Percentiles rank a stretch among this genome's conserved stretches.
Evolutionary conservation across 2,888 invertebrate genomes (phyloP).

Genomic region (Chalcis sispes): DNA sequence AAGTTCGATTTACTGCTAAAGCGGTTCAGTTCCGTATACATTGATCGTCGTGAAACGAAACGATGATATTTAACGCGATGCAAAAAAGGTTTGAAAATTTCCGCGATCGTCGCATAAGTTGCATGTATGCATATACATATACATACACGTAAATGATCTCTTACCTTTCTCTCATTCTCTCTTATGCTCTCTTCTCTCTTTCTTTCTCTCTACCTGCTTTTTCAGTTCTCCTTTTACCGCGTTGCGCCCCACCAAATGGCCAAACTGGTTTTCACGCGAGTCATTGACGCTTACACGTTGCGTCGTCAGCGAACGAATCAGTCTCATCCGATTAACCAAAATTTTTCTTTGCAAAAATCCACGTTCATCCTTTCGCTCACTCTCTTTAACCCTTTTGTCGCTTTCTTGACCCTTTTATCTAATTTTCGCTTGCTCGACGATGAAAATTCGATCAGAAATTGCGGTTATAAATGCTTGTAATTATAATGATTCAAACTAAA

Average conservation of each 20-base stretch:
- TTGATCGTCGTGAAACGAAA: too few relatives aligned
- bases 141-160: slow-evolving; percentile 14
- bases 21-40: too few relatives aligned
- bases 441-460: too few relatives aligned
- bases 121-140: background rate
- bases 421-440: too few relatives aligned
- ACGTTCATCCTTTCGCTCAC: background rate
- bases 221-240: background rate
- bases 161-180: slow-evolving; percentile 15
- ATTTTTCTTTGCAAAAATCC: too few relatives aligned
- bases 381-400: background rate
- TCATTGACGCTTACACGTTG: slow-evolving; percentile 22
- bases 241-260: background rate
- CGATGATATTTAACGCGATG: too few relatives aligned
- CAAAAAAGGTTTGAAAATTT: too few relatives aligned
- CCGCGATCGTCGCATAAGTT: slow-evolving; percentile 11
- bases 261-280: slow-evolving; percentile 33
- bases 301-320: too few relatives aligned
- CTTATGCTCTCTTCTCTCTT: slow-evolving; percentile 17
- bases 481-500: too few relatives aligned
- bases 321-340: too few relatives aligned
- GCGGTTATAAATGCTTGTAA: too few relatives aligned
- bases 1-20: too few relatives aligned
- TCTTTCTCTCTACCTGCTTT: slow-evolving; percentile 20
- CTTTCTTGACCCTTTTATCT: background rate